Evolutionary conservation across 1,140 invertebrate genomes (phyloP).

Genomic region (Plodia interpunctella): DNA sequence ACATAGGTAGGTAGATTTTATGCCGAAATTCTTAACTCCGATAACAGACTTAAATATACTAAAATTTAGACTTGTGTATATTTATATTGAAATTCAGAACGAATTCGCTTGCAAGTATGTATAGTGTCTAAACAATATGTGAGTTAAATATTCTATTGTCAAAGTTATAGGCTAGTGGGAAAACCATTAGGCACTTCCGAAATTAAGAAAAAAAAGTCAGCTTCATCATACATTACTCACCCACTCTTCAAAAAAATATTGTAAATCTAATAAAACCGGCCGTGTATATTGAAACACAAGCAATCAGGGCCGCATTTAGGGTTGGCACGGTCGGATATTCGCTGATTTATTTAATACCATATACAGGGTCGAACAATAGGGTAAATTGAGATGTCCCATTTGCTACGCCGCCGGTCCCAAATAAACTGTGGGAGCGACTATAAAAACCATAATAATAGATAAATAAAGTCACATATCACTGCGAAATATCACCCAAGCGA

Average conservation of each 20-base stretch:
- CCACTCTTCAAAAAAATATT: not conserved
- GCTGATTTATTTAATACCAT: slow-evolving; percentile 2
- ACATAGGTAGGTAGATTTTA: too few relatives aligned
- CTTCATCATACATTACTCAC: not conserved
- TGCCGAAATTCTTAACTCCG: too few relatives aligned
- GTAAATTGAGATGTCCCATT: slow-evolving; percentile 7
- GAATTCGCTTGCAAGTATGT: too few relatives aligned
- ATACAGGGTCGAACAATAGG: slow-evolving; percentile 3
- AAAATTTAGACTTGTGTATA: too few relatives aligned
- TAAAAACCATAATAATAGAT: slow-evolving; percentile 5
- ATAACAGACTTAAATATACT: too few relatives aligned
- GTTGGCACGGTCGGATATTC: not conserved
- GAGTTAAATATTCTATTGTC: not conserved
- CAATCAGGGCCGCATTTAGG: slow-evolving; percentile 1
- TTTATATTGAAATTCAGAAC: too few relatives aligned
- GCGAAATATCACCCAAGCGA: not conserved
- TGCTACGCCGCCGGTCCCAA: not conserved
- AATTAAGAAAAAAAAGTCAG: not conserved
- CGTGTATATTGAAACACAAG: not conserved
- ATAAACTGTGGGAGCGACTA: not conserved
- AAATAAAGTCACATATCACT: slow-evolving; percentile 1
- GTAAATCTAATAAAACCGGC: not conserved
- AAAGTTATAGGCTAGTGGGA: not conserved
- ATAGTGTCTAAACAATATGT: too few relatives aligned
- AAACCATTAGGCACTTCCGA: not conserved